Evolutionary conservation across 2,113 vertebrate species (phyloP), one percentile per base, ranked within the genome.

Genomic region (Cephalopterus ornatus): DNA sequence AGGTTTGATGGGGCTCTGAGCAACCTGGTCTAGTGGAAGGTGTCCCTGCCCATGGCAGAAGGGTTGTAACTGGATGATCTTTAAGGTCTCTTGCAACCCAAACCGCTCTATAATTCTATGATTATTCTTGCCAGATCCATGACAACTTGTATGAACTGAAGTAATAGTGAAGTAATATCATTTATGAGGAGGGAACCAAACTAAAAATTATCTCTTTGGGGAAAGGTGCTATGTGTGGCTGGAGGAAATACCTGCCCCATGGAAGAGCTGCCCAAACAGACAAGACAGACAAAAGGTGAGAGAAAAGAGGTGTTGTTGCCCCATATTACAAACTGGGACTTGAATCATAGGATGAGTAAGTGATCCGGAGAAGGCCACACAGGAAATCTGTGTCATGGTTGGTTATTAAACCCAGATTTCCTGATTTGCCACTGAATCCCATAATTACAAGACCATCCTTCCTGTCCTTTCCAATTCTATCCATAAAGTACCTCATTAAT

Each of bases 361-460:
- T 41, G 92, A 93, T 86, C 76, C 26, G 4, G 44, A 63, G 55
- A 94, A 63, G 85, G 75, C 95, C 95, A 94, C 95, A 92, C 88
- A 95, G 93, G 93, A 97, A 97, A 96, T 96, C 93, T 94, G 88
- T 96, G 92, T 96, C 93, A 96, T 7, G 0, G 79, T 70, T 84
- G 35, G 53, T 95, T 91, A 94, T 96, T 97, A 95, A 96, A 93
- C 82, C 85, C 96, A 96, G 88, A 96, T 97, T 96, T 97, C 95
- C 95, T 94, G 95, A 96, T 97, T 93, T 96, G 82, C 82, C 85
- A 86, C 65, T 52, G 82, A 96, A 94, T 96, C 85, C 76, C 76
- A 84, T 93, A 86, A 95, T 86, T 92, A 94, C 85, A 93, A 95
- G 85, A 88, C 83, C 85, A 84, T 92, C 90, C 70, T 93, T 96